phyloP scores from a whole-genome alignment of 2,797 vertebrate genomes.

The Gymnoscopelus microlampas region DNA sequence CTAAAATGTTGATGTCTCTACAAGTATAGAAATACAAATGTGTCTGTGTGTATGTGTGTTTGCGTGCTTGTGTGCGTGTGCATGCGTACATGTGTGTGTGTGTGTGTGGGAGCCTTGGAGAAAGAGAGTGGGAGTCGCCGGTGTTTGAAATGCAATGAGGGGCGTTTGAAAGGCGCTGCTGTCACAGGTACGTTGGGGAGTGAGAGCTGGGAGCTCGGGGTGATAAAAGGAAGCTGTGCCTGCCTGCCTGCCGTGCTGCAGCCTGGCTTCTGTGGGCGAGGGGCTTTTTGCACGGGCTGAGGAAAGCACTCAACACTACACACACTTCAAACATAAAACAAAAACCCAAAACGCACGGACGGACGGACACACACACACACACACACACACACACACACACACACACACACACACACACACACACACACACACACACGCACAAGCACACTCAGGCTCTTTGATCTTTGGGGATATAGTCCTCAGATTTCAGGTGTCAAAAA shows the following conservation, averaged over 20 bases:
- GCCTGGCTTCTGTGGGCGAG: conserved; percentile 73
- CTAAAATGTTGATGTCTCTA: no score
- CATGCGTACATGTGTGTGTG: conserved; percentile 38
- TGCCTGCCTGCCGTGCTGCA: conserved; percentile 54
- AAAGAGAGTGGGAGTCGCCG: conserved; percentile 73
- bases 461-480: conserved; percentile 70
- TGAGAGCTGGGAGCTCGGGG: conserved; percentile 65
- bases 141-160: conserved; percentile 87
- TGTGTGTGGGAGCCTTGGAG: conserved; percentile 76
- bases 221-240: conserved; percentile 78
- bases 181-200: conserved; percentile 80
- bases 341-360: conserved; percentile 51
- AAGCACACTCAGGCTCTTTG: conserved; percentile 71
- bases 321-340: conserved; percentile 65
- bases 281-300: conserved; percentile 77
- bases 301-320: conserved; percentile 74
- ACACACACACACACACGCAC: conserved; percentile 22
- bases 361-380: conserved; percentile 37
- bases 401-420: conserved; percentile 46
- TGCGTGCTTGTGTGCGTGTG: no score
- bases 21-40: no score
- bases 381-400: conserved; percentile 45
- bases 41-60: no score
- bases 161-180: conserved; percentile 84
- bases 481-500: conserved; percentile 71